These are phyloP conservation scores for Piezodorus guildinii DNA, from an alignment of 1,140 invertebrate genomes.

Conservation along the genomic window DNA sequence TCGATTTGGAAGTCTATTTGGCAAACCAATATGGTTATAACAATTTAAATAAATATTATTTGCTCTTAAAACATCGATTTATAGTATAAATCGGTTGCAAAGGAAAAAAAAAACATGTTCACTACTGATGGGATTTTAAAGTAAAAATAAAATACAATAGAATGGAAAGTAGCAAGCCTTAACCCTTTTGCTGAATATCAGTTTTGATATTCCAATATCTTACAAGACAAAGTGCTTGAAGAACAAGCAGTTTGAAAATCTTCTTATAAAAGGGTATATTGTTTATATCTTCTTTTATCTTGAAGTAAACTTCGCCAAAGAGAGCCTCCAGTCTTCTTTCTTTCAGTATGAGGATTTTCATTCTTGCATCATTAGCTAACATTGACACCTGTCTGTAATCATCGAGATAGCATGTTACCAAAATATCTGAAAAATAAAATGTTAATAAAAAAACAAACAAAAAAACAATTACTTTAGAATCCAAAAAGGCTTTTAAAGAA, in stretches of 20 bases:
- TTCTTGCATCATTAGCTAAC: neutral
- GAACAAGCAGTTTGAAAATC: neutral
- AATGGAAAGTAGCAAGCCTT: neutral
- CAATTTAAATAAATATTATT: too few relatives aligned
- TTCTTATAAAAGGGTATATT: slow-evolving; percentile 1
- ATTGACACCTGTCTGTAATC: neutral
- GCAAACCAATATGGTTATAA: too few relatives aligned
- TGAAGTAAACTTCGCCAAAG: neutral
- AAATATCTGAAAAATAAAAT: neutral
- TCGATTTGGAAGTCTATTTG: too few relatives aligned
- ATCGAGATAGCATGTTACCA: neutral
- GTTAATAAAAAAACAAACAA: too few relatives aligned
- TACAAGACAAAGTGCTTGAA: slow-evolving; percentile 4
- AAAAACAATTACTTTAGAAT: too few relatives aligned
- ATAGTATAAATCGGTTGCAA: too few relatives aligned
- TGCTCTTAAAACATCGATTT: too few relatives aligned
- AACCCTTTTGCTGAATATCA: neutral
- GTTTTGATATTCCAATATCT: neutral
- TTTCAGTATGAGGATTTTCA: neutral
- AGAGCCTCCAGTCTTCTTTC: neutral
- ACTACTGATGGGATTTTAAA: neutral
- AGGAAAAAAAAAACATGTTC: too few relatives aligned
- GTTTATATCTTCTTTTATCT: neutral
- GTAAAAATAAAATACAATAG: neutral
- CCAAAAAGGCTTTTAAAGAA: too few relatives aligned